These are phyloP conservation scores for Decapterus maruadsi DNA, from an alignment of 2,797 vertebrate genomes.

Conservation along the genomic window DNA sequence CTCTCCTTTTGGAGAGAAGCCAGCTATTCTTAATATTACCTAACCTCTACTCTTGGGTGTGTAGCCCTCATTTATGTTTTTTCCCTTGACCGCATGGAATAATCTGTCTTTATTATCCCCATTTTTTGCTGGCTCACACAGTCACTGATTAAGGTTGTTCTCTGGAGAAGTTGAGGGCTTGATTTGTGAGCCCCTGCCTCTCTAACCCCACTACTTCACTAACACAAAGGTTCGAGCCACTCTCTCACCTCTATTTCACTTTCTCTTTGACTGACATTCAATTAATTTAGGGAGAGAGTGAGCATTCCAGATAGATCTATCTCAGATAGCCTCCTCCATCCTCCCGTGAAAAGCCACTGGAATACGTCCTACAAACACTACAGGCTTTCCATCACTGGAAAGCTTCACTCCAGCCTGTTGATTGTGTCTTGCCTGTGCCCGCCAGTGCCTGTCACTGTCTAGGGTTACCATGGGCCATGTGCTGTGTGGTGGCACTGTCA, in stretches of 20 bases:
- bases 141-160: conserved; percentile 58
- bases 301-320: conserved; percentile 73
- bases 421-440: conserved; percentile 69
- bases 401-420: conserved; percentile 75
- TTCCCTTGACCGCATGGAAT: conserved; percentile 14
- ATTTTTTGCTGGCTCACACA: conserved; percentile 28
- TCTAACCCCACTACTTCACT: conserved; percentile 27
- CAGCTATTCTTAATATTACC: conserved; percentile 6
- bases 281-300: conserved; percentile 79
- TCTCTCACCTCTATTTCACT: conserved; percentile 72
- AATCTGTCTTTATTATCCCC: conserved; percentile 55
- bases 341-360: conserved; percentile 68
- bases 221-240: conserved; percentile 70
- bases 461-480: conserved; percentile 50
- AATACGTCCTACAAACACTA: conserved; percentile 68
- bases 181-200: conserved; percentile 48
- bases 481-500: conserved; percentile 59
- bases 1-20: conserved; percentile 5
- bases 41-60: conserved; percentile 24
- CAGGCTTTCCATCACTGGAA: conserved; percentile 72
- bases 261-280: conserved; percentile 81
- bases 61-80: conserved; percentile 20
- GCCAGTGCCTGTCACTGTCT: conserved; percentile 72
- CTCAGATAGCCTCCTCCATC: conserved; percentile 69
- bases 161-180: conserved; percentile 43